A percentile compares a stretch with the other conserved stretches of the same genome.
Evolutionary conservation across 1,140 invertebrate genomes (phyloP).

Genomic region (Octopus sinensis): DNA sequence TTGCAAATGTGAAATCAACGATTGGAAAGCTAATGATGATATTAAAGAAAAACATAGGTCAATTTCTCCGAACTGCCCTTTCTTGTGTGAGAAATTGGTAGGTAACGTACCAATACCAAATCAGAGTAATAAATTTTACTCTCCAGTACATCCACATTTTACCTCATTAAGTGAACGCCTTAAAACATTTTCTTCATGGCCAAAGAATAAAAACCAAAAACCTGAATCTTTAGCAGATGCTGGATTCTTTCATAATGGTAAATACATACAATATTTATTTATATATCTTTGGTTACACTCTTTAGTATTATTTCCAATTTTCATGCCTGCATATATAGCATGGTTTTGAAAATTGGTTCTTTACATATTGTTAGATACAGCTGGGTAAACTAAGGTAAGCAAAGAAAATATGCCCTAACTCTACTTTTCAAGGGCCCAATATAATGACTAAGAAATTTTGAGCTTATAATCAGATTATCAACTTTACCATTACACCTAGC

Average conservation of each 20-base stretch:
- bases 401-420: too few species aligned
- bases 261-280: constrained; percentile 37
- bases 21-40: constrained; percentile 72
- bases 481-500: too few species aligned
- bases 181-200: constrained; percentile 65
- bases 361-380: too few species aligned
- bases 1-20: constrained; percentile 70
- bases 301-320: too few species aligned
- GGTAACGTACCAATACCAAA: neutral
- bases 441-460: too few species aligned
- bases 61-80: constrained; percentile 69
- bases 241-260: constrained; percentile 86
- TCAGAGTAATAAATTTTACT: constrained; percentile 24
- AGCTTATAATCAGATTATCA: too few species aligned
- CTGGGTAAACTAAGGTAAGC: too few species aligned
- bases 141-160: constrained; percentile 36
- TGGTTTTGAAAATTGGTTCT: too few species aligned
- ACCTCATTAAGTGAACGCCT: constrained; percentile 68
- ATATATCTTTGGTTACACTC: too few species aligned
- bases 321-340: too few species aligned
- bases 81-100: constrained; percentile 65
- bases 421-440: too few species aligned
- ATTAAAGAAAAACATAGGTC: constrained; percentile 74
- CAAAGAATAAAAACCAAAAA: constrained; percentile 61
- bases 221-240: constrained; percentile 77